These are phyloP conservation scores for Dicyrtoma fusca DNA, from an alignment of 2,888 invertebrate genomes.

Conservation along the genomic window DNA sequence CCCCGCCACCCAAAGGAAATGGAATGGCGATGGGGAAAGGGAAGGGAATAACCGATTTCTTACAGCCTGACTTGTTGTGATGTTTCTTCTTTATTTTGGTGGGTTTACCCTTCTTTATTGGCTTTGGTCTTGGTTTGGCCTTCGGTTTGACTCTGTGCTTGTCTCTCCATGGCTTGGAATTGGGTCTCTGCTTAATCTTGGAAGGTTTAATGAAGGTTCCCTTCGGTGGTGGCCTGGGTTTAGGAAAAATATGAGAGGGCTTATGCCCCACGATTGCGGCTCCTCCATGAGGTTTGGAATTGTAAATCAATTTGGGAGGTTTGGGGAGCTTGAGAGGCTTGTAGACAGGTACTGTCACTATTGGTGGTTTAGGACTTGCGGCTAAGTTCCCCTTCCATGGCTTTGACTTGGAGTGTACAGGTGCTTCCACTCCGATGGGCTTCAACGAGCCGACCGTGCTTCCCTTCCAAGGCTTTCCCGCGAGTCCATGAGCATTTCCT, in stretches of 20 bases:
- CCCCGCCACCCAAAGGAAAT: conserved; percentile 53
- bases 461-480: conserved; percentile 5
- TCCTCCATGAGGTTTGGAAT: conserved; percentile 12
- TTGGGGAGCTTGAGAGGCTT: conserved; percentile 33
- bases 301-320: conserved; percentile 21
- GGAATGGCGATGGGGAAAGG: conserved; percentile 46
- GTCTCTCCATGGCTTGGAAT: conserved; percentile 30
- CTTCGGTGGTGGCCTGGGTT: not conserved
- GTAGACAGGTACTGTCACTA: conserved; percentile 29
- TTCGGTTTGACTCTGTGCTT: conserved; percentile 35
- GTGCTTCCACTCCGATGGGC: conserved; percentile 9
- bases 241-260: not conserved
- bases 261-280: conserved; percentile 6
- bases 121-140: conserved; percentile 25
- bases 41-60: conserved; percentile 47
- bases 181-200: conserved; percentile 22
- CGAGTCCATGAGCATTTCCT: not conserved
- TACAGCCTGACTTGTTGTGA: conserved; percentile 15
- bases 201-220: conserved; percentile 17
- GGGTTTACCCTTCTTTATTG: conserved; percentile 19
- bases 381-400: conserved; percentile 24
- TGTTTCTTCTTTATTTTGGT: conserved; percentile 16
- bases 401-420: not conserved
- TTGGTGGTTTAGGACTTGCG: conserved; percentile 21
- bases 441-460: conserved; percentile 4